Conservation (phyloP, 64 coral and sea anemone genomes). For the Pocillopora verrucosa region DNA sequence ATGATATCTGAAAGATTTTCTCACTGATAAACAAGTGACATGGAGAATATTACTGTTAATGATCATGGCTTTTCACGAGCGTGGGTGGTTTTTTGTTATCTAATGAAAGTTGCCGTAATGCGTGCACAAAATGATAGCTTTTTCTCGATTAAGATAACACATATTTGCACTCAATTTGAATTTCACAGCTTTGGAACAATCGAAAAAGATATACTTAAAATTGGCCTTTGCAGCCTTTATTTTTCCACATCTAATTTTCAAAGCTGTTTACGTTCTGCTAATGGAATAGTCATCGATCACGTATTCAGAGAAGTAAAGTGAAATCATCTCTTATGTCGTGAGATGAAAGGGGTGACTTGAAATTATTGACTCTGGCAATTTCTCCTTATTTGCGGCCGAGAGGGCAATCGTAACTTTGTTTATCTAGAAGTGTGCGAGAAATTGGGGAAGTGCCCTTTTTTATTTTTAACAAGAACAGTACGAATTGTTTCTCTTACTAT, state of each 20-base stretch:
- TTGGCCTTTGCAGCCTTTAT: background rate
- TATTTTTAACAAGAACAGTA: too few relatives aligned
- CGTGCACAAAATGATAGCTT: background rate
- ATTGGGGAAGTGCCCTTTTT: too few relatives aligned
- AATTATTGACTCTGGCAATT: too few relatives aligned
- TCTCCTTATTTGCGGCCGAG: too few relatives aligned
- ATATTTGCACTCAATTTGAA: constrained; percentile 5
- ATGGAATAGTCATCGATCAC: background rate
- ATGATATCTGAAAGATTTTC: constrained; percentile 16
- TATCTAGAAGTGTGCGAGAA: too few relatives aligned
- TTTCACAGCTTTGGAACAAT: constrained; percentile 39
- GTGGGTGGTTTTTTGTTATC: constrained; percentile 12
- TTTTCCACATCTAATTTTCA: background rate
- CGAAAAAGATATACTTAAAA: background rate
- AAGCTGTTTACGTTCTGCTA: background rate
- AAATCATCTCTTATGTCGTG: too few relatives aligned
- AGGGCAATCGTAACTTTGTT: too few relatives aligned
- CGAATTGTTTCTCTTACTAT: too few relatives aligned
- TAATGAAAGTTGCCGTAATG: constrained; percentile 5
- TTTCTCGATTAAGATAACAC: background rate
- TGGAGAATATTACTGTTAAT: constrained; percentile 10
- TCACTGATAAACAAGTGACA: constrained; percentile 4
- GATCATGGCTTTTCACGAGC: background rate
- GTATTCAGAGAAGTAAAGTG: background rate
- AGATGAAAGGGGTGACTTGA: too few relatives aligned